Base-by-base conservation (phyloP, 2,113 vertebrate genomes). In the Bungarus multicinctus region DNA sequence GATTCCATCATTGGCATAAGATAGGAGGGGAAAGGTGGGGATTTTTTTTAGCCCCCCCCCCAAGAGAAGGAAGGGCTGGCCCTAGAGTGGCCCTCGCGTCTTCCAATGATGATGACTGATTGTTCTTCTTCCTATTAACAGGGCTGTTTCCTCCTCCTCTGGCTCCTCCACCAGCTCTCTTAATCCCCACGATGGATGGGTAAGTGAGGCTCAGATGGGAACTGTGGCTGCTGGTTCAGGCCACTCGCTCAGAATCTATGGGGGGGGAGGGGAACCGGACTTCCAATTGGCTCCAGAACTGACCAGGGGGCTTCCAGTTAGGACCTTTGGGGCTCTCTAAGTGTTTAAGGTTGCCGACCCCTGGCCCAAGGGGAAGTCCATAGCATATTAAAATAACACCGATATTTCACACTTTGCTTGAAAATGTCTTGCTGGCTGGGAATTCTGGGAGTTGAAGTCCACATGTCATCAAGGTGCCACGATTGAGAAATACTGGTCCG, bases 91-190 rank as follows among this genome's bases (percentile, higher is more conserved):
- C 30, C 2, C 43, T 4, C 57, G 14, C 43, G 1, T 47, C 43
- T 91, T 20, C 94, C 91, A 39, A 91, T 14, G 94, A 43, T 88
- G 92, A 0, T 0, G 3, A 9, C 87, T 11, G 9, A 74, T 97
- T 50, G 47, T 50, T 50, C 8, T 89, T 94, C 47, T 93, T 92
- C 2, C 39, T 95, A 9, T 57, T 30, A 14, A 34, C 93, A 98
- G 97, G 97, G 89, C 74, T 98, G 93, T 97, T 98, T 90, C 98
- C 98, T 5, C 97, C 97, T 1, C 97, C 97, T 25, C 96, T 98
- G 91, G 96, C 97, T 89, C 97, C 97, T 25, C 97, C 97, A 81
- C 97, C 97, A 93, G 94, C 97, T 90, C 96, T 97, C 88, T 95
- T 97, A 94, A 97, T 97, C 92, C 97, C 97, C 39, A 97, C 97